Evolutionary conservation across 2,797 vertebrate genomes (phyloP).

Genomic region (Capromys pilorides): DNA sequence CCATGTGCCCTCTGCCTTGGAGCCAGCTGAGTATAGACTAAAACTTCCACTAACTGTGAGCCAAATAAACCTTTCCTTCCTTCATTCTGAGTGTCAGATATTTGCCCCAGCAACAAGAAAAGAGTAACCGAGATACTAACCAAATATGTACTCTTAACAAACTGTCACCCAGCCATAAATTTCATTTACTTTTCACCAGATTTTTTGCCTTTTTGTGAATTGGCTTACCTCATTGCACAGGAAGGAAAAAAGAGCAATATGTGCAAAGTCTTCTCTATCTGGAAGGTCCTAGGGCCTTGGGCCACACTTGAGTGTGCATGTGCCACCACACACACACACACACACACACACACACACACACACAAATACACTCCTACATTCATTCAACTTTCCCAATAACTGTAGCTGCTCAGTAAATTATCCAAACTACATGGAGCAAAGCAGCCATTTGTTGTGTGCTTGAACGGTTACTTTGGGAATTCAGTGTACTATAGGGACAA

Average conservation of each 20-base stretch:
- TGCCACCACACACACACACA: no score
- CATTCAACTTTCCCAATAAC: neutral
- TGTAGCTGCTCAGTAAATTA: neutral
- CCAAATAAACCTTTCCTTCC: no score
- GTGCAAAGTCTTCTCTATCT: neutral
- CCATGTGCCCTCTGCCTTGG: no score
- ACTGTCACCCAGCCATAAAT: neutral
- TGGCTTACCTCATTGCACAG: neutral
- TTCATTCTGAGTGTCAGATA: no score
- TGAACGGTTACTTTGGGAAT: neutral
- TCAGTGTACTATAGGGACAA: neutral
- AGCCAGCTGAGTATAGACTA: no score
- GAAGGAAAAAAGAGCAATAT: neutral
- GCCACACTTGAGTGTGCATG: neutral
- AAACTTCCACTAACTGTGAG: no score
- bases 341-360: no score
- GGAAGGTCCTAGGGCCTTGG: neutral
- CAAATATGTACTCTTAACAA: neutral
- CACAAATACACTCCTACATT: neutral
- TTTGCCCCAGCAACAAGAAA: no score
- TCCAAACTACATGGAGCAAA: neutral
- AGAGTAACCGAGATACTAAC: neutral
- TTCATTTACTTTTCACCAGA: neutral
- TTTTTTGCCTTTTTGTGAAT: neutral
- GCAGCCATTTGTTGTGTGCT: neutral